Percentiles rank a stretch among this genome's conserved stretches.
phyloP scores from a whole-genome alignment of 2,113 vertebrate genomes.

The Neofelis nebulosa region DNA sequence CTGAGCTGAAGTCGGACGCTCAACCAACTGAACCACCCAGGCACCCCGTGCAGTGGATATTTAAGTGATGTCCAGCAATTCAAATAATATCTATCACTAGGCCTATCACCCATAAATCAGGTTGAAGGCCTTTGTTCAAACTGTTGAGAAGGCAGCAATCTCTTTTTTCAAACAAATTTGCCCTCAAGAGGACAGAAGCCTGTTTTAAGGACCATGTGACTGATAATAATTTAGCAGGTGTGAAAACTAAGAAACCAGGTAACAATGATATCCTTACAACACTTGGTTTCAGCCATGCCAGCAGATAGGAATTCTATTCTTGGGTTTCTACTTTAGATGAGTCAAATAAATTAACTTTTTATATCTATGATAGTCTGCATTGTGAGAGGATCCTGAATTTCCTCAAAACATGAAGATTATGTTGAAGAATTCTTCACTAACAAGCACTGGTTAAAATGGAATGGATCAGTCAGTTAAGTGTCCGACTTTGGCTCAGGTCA shows the following conservation, averaged over 20 bases:
- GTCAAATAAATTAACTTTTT: not conserved
- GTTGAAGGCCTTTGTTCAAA: not conserved
- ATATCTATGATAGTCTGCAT: not conserved
- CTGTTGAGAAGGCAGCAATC: not conserved
- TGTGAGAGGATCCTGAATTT: not conserved
- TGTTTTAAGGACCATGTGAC: not conserved
- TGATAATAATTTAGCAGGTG: not conserved
- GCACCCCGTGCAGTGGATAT: not conserved
- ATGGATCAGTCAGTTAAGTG: not conserved
- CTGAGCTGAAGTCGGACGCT: too few relatives aligned
- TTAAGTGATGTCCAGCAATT: not conserved
- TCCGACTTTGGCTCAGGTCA: too few relatives aligned
- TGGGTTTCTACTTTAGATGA: not conserved
- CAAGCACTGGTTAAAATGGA: not conserved
- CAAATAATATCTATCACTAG: not conserved
- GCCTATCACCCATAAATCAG: not conserved
- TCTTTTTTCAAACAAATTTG: not conserved
- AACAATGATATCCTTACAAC: not conserved
- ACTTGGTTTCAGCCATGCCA: not conserved
- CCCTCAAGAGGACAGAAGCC: not conserved
- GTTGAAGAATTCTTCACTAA: not conserved
- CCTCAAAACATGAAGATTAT: not conserved
- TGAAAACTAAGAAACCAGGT: not conserved
- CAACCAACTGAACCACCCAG: too few relatives aligned
- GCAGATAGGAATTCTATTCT: not conserved